Evolutionary conservation across 53 echinoderm and acorn worm species (phyloP).

Genomic region (Henricia sp.): DNA sequence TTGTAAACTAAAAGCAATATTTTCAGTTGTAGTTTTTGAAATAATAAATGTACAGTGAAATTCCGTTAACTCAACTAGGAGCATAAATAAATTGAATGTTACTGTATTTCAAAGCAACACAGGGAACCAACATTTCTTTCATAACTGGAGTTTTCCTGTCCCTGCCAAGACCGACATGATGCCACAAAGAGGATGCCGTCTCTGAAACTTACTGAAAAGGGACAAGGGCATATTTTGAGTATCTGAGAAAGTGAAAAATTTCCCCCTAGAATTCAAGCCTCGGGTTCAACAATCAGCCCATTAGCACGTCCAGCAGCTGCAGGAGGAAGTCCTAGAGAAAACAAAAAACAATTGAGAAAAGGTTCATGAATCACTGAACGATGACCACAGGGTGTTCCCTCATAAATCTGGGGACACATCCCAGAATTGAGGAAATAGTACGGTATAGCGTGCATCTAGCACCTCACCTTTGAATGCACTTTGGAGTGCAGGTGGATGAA

Average conservation of each 20-base stretch:
- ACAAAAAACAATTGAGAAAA: constrained; percentile 20
- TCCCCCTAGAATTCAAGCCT: not conserved
- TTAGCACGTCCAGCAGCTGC: constrained; percentile 31
- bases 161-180: too few relatives aligned
- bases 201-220: constrained; percentile 6
- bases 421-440: not conserved
- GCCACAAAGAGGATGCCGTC: too few relatives aligned
- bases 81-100: too few relatives aligned
- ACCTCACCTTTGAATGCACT: constrained; percentile 89
- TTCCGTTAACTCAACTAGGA: too few relatives aligned
- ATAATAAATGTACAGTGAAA: too few relatives aligned
- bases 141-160: too few relatives aligned
- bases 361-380: constrained; percentile 5
- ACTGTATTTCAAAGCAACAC: too few relatives aligned
- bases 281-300: constrained; percentile 1
- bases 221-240: not conserved
- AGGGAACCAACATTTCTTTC: too few relatives aligned
- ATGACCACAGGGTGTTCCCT: not conserved
- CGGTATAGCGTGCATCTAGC: not conserved
- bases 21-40: too few relatives aligned
- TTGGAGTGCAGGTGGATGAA: constrained; percentile 95
- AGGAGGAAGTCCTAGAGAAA: constrained; percentile 42
- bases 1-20: too few relatives aligned
- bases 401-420: not conserved
- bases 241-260: not conserved